phyloP scores from a whole-genome alignment of 53 echinoderm and acorn worm species.

The Paelopatides confundens region DNA sequence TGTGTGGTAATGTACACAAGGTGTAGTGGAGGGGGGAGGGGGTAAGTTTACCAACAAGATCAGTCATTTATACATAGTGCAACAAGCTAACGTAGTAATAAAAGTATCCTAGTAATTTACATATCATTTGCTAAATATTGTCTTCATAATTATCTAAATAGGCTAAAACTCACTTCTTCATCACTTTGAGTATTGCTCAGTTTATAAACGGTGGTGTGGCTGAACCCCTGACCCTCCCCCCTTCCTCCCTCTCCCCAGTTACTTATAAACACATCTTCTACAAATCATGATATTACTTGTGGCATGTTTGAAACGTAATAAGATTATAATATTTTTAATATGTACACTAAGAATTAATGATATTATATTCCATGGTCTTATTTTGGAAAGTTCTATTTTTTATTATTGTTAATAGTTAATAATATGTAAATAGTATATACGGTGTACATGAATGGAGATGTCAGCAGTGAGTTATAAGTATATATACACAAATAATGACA shows the following conservation, averaged over 20 bases:
- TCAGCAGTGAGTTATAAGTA: not conserved
- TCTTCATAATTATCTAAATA: too few species aligned
- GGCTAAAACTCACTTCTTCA: too few species aligned
- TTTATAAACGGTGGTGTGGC: too few species aligned
- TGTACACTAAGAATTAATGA: not conserved
- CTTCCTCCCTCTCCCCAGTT: not conserved
- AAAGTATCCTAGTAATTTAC: too few species aligned
- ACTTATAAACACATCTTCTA: not conserved
- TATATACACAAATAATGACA: not conserved
- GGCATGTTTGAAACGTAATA: not conserved
- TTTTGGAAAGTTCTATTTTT: not conserved
- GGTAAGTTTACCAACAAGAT: too few species aligned
- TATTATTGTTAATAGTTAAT: not conserved
- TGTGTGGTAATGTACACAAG: too few species aligned
- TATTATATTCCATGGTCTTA: not conserved
- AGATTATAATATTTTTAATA: not conserved
- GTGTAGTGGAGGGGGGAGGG: too few species aligned
- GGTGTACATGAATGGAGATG: not conserved
- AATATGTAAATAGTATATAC: not conserved
- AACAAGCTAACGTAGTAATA: too few species aligned
- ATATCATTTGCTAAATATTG: too few species aligned
- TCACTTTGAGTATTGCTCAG: too few species aligned
- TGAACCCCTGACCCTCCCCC: too few species aligned
- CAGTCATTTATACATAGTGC: too few species aligned
- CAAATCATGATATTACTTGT: not conserved